Base-by-base conservation (phyloP, 2,888 invertebrate species). In the Pterobdella sp. region DNA sequence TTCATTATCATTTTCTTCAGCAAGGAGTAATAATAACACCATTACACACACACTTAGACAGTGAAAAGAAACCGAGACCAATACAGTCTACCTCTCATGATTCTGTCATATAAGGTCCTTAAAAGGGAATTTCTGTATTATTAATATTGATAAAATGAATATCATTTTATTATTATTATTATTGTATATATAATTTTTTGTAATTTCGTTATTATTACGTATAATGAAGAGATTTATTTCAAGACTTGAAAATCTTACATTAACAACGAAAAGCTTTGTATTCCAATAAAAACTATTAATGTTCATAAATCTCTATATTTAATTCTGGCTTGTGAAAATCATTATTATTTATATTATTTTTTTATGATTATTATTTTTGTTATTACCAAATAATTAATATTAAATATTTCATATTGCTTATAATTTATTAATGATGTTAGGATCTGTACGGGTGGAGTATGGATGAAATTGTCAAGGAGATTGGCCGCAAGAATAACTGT, bases 381-480 rank as follows among this genome's bases (percentile, higher is more conserved):
- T 31, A 65, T 65, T 1, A 65, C 10, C 22, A 22, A 4, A 4
- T 29, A 29, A 22, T 31, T 65, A 65, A 65, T 3, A 31, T 3
- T 65, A 22, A 22, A 31, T 10, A 64, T 4, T 65, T 65, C 32
- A 3, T 3, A 31, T 32, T 4, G 22, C 18, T n/a, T 10, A 3
- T 64, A 1, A 66, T 26, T 64, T 56, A 64, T n/a, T 52, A 65
- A 34, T 32, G 31, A 22, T 56, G 18, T 1, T 71, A 86, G 85
- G 94, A 97, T 79, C 86, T 98, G 2, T 98, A 97, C 86, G 96
- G 96, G 0, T 99, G 98, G 98, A 96, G 97, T 4, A 84, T 84
- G 84, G 98, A 99, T 86, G 91, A 91, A 80, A 97, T 98, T 83
- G 98, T 99, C 0, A 82, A 85, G 77, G 84, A 86, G 81, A 87